These are phyloP conservation scores for Melanocharis versteri DNA, from an alignment of 2,113 vertebrate species.

Conservation along the genomic window DNA sequence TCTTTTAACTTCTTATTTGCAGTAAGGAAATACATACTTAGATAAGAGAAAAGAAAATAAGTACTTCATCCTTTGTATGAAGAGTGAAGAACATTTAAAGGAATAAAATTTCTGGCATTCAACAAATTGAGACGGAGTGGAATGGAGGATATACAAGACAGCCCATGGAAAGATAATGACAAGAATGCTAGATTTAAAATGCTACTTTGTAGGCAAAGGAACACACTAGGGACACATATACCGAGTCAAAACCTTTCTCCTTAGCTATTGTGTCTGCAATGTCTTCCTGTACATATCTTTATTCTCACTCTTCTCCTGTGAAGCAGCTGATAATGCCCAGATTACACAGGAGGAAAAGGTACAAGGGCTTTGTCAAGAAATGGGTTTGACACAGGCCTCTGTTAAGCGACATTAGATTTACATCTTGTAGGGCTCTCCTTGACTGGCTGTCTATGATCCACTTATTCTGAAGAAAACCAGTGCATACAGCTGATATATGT, in stretches of 20 bases:
- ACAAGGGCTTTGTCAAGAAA: background rate
- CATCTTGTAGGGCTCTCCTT: background rate
- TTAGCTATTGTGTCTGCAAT: background rate
- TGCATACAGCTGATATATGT: background rate
- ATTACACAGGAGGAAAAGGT: background rate
- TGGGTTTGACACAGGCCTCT: background rate
- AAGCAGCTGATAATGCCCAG: background rate
- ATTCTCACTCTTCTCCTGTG: background rate
- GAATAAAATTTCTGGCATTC: background rate
- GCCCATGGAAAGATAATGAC: background rate
- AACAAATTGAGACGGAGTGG: background rate
- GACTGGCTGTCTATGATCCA: background rate
- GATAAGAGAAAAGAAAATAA: background rate
- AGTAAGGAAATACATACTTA: background rate
- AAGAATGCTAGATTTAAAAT: background rate
- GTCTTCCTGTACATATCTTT: background rate
- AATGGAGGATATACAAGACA: background rate
- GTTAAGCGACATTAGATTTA: background rate
- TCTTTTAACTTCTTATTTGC: background rate
- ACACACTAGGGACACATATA: background rate
- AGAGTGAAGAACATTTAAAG: background rate
- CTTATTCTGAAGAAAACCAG: background rate
- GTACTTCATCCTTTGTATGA: background rate
- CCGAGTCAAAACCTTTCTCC: background rate
- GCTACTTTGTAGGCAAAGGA: background rate